A percentile compares a stretch with the other conserved stretches of the same genome.
Evolutionary conservation across 2,113 vertebrate species (phyloP).

Genomic region (Macquaria australasica): DNA sequence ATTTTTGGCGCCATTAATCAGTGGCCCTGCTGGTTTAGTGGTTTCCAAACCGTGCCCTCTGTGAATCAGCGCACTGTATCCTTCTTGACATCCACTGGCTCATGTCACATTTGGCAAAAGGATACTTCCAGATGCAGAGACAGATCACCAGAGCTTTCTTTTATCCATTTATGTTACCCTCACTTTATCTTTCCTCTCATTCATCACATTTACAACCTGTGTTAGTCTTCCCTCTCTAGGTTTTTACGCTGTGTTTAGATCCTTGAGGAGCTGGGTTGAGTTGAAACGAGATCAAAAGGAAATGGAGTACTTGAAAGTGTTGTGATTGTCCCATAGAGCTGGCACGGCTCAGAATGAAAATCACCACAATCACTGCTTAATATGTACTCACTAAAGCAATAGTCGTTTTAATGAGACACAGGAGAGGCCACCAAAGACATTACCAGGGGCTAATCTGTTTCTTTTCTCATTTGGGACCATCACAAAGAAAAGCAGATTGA

Average conservation of each 20-base stretch:
- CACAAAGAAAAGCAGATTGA: constrained; percentile 43
- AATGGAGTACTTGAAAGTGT: constrained; percentile 39
- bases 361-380: constrained; percentile 40
- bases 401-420: constrained; percentile 71
- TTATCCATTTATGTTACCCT: constrained; percentile 44
- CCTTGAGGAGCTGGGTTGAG: constrained; percentile 28
- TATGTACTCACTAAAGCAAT: constrained; percentile 43
- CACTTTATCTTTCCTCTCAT: constrained; percentile 39
- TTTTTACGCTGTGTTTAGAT: constrained; percentile 14
- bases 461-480: constrained; percentile 42
- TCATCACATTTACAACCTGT: constrained; percentile 58
- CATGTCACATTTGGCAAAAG: constrained; percentile 51
- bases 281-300: constrained; percentile 57
- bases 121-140: constrained; percentile 37
- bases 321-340: constrained; percentile 49
- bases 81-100: constrained; percentile 42
- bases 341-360: constrained; percentile 33
- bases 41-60: constrained; percentile 50
- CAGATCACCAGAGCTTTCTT: constrained; percentile 47
- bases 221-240: constrained; percentile 4
- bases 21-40: constrained; percentile 48
- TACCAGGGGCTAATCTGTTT: constrained; percentile 51
- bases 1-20: constrained; percentile 73
- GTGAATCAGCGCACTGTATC: constrained; percentile 44
- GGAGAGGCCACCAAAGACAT: constrained; percentile 61